Conservation (phyloP, 2,888 invertebrate genomes). For the Dryomyza anilis region DNA sequence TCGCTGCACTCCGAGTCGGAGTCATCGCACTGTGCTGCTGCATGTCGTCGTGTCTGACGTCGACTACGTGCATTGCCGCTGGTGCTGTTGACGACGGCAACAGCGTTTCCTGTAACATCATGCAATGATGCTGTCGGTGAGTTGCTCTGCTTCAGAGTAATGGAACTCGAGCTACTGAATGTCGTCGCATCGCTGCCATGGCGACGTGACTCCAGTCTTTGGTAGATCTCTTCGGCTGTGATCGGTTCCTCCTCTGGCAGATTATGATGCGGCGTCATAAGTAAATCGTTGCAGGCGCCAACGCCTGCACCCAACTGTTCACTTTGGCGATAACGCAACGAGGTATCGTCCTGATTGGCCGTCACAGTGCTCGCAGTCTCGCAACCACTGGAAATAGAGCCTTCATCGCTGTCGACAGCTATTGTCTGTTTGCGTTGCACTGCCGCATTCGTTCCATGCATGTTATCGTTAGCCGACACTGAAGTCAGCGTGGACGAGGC, state of each 20-base stretch:
- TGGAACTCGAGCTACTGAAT: slow-evolving; percentile 55
- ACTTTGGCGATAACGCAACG: slow-evolving; percentile 45
- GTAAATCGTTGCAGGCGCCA: neutral
- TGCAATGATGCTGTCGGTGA: slow-evolving; percentile 44
- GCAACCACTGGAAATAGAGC: slow-evolving; percentile 80
- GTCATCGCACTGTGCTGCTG: slow-evolving; percentile 26
- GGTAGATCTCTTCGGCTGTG: slow-evolving; percentile 36
- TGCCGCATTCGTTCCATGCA: neutral
- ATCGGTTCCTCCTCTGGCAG: slow-evolving; percentile 31
- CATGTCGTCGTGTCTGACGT: slow-evolving; percentile 10
- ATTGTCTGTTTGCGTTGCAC: neutral
- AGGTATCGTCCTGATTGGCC: slow-evolving; percentile 61
- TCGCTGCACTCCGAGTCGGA: slow-evolving; percentile 84
- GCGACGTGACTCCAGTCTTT: slow-evolving; percentile 42
- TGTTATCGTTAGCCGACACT: neutral
- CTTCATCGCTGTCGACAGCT: slow-evolving; percentile 70
- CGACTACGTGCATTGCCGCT: slow-evolving; percentile 10
- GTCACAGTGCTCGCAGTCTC: slow-evolving; percentile 78
- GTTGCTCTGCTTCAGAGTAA: slow-evolving; percentile 48
- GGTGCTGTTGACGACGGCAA: slow-evolving; percentile 27
- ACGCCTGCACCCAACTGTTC: slow-evolving; percentile 3
- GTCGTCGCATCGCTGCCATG: slow-evolving; percentile 52
- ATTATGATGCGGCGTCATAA: slow-evolving; percentile 14
- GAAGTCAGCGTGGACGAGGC: slow-evolving; percentile 45
- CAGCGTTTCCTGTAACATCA: slow-evolving; percentile 11